Evolutionary conservation across 2,888 invertebrate species (phyloP), one percentile per base, ranked within the genome.

Genomic region (Baronia brevicornis): DNA sequence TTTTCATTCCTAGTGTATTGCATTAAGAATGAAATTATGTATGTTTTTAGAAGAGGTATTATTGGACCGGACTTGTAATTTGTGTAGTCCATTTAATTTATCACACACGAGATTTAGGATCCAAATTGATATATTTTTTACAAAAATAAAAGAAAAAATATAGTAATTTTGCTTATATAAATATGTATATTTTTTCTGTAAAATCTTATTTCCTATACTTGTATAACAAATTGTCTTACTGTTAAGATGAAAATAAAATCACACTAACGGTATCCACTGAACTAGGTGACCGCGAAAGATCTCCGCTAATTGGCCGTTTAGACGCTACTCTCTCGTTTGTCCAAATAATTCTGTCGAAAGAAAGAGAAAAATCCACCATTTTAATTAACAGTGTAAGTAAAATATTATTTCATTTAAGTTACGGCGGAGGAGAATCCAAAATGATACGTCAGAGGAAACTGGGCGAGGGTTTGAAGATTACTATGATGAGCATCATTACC

Each of bases 381-480:
- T n/a, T n/a, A n/a, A n/a, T n/a, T n/a, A n/a, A n/a, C n/a, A 31
- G 17, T 5, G n/a, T 19, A 26, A 11, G 14, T 21, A 17, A 4
- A 27, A 9, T 19, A 17, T 18, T 24, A 27, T 26, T 9, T 13
- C 3, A 9, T 14, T 7, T 10, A 12, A 79, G 78, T 18, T 58
- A 12, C 58, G 60, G 22, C 51, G 60, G 30, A 55, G 47, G 9
- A 51, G 46, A 14, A 6, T 46, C 5, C 44, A 40, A 3, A 57
- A 55, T 28, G 37, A 30, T 4, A 53, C 54, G 12, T 33, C 61
- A 1, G 54, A 45, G 0, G 69, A 36, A 2, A 70, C 48, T 30
- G 80, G 77, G 0, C 67, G 84, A 32, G 84, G 82, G 0, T 71
- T 77, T 41, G 66, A 79, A 23, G 70, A 80, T 42, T 79, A 85